phyloP scores from a whole-genome alignment of 2,797 vertebrate genomes.

The Sebastiscus albofasciatus region DNA sequence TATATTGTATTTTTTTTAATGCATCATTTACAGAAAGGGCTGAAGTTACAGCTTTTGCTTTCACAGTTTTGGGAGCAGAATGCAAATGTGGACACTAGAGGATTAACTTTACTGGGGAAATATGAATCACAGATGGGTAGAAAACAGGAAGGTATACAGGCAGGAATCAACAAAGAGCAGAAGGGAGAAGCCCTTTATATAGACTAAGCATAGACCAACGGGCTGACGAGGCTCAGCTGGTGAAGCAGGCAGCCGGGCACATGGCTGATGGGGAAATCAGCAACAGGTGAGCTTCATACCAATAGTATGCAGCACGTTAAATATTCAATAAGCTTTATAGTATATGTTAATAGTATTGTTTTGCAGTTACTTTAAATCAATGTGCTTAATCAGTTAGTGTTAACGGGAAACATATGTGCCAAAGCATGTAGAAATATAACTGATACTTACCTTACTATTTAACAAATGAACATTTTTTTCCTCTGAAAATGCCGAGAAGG shows the following conservation, averaged over 20 bases:
- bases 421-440: background rate
- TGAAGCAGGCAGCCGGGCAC: background rate
- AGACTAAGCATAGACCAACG: background rate
- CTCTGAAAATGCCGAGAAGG: too few relatives aligned
- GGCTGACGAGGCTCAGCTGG: background rate
- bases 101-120: background rate
- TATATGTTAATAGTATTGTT: background rate
- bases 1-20: background rate
- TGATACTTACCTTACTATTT: background rate
- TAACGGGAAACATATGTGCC: background rate
- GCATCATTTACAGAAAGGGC: background rate
- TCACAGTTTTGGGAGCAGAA: background rate
- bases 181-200: background rate
- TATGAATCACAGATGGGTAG: background rate
- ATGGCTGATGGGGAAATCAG: background rate
- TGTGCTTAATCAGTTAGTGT: background rate
- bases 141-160: background rate
- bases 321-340: background rate
- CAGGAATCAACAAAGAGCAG: background rate
- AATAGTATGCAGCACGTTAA: background rate
- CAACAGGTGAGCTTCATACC: background rate
- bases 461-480: background rate
- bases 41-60: background rate
- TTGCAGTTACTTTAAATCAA: background rate
- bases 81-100: background rate